Conservation (phyloP, 2,888 invertebrate genomes). For the Watsonalla binaria region DNA sequence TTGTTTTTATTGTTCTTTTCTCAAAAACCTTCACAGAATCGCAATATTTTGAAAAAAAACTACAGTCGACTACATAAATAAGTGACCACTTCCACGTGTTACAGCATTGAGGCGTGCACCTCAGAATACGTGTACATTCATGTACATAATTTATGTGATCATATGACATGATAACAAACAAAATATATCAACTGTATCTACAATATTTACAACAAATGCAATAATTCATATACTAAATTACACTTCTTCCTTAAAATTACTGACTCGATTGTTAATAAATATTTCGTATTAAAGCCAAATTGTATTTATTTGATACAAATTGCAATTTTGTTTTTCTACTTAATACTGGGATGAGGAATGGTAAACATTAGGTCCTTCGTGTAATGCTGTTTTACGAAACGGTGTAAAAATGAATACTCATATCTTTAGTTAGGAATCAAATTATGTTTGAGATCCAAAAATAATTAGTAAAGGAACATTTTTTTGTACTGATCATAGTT, state of each 20-base stretch:
- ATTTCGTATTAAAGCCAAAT: slow-evolving; percentile 62
- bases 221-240: slow-evolving; percentile 12
- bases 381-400: slow-evolving; percentile 4
- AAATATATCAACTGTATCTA: slow-evolving; percentile 2
- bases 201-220: slow-evolving; percentile 7
- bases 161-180: slow-evolving; percentile 3
- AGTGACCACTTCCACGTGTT: neutral
- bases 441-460: slow-evolving; percentile 32
- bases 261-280: slow-evolving; percentile 69
- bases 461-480: slow-evolving; percentile 13
- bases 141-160: neutral
- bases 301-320: slow-evolving; percentile 31
- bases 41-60: neutral
- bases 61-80: neutral
- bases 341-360: slow-evolving; percentile 67
- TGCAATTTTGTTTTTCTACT: slow-evolving; percentile 24
- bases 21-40: too few relatives aligned
- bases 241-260: slow-evolving; percentile 54
- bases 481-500: slow-evolving; percentile 3
- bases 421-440: slow-evolving; percentile 25
- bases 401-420: neutral
- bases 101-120: neutral
- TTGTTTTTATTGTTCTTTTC: too few relatives aligned
- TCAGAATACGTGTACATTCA: neutral
- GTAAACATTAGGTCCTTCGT: slow-evolving; percentile 31